Evolutionary conservation across 2,797 vertebrate genomes (phyloP), one percentile per base, ranked within the genome.

Genomic region (Poeciliopsis gracilis): DNA sequence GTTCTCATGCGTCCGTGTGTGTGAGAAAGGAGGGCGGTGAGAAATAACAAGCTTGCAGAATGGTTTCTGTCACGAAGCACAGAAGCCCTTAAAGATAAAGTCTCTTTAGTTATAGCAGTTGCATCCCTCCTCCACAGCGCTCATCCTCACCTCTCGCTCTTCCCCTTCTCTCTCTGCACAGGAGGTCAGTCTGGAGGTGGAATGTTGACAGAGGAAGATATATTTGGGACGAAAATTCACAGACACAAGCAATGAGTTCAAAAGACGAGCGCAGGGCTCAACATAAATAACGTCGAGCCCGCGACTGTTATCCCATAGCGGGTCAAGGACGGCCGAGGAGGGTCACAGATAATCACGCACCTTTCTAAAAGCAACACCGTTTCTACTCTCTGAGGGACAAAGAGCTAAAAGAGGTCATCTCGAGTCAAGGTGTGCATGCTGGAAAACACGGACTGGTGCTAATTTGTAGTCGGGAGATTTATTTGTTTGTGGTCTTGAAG

Each of bases 171-270:
- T 80, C 84, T 77, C 86, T 78, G 77, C 23, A 61, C 47, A 38
- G 84, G 46, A 79, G 77, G 83, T 36, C 76, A 20, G 78, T 78
- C 86, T 84, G 83, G 90, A 87, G 86, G 87, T 78, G 81, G 87
- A 87, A 91, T 90, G 92, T 87, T 92, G 92, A 93, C 90, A 93
- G 92, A 87, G 80, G 81, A 87, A 92, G 90, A 93, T 93, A 91
- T 74, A 82, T 59, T 61, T 73, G 3, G 75, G 77, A 86, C 79
- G 80, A 84, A 78, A 88, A 91, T 86, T 87, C 90, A 88, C 23
- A 69, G 79, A 90, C 82, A 83, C 0, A 28, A 77, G 82, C 11
- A 51, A 71, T 77, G 33, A 78, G 87, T 92, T 92, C 83, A 88
- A 83, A 78, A 86, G 76, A 91, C 12, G 41, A 80, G 73, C 33